These are phyloP conservation scores for Pantherophis vulpinus DNA, from an alignment of 2,797 vertebrate genomes.

Conservation along the genomic window DNA sequence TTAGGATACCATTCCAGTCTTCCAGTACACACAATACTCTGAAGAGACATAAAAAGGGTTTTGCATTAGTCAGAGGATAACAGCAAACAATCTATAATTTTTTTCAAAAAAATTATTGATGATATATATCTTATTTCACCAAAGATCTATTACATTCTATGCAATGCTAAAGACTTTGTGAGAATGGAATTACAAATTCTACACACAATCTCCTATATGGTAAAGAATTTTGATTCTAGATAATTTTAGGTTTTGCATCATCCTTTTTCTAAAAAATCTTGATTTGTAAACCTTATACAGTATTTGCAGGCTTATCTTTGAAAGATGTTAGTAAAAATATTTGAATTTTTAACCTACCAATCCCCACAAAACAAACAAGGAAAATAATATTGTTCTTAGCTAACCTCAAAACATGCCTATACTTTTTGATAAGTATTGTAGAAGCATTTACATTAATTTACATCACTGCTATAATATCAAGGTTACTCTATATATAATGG, in stretches of 20 bases:
- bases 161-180: not conserved
- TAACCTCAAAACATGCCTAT: not conserved
- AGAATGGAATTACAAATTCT: not conserved
- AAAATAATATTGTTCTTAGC: not conserved
- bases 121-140: not conserved
- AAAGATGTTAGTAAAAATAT: not conserved
- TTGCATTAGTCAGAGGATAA: accelerated
- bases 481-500: not conserved
- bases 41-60: constrained; percentile 25
- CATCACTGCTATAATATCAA: not conserved
- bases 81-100: not conserved
- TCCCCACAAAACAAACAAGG: not conserved
- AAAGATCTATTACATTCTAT: not conserved
- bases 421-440: not conserved
- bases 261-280: not conserved
- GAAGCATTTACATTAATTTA: not conserved
- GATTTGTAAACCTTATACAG: not conserved
- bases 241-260: not conserved
- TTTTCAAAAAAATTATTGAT: not conserved
- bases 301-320: not conserved
- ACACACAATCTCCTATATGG: not conserved
- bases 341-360: not conserved
- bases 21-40: constrained; percentile 93
- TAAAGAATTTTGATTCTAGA: not conserved
- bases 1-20: constrained; percentile 87